These are phyloP conservation scores for Drosophila oshimai DNA, from an alignment of 1,140 invertebrate genomes.

Conservation along the genomic window DNA sequence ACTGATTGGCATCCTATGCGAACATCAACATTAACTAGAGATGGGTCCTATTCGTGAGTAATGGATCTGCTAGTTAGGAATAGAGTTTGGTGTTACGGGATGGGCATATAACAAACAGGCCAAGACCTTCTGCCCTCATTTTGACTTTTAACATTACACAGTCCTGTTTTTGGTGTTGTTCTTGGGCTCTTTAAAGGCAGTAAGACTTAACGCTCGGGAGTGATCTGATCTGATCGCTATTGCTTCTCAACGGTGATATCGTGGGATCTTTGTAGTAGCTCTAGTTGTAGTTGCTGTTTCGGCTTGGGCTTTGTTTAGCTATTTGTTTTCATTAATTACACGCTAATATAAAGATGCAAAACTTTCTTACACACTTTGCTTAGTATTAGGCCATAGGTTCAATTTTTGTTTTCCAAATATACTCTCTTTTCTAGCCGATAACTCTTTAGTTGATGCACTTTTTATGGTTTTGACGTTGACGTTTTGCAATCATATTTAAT, in stretches of 20 bases:
- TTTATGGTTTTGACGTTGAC: constrained; percentile 20
- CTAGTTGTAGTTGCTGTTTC: constrained; percentile 35
- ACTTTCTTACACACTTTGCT: constrained; percentile 71
- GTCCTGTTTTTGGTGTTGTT: constrained; percentile 13
- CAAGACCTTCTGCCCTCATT: neutral
- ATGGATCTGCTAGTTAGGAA: neutral
- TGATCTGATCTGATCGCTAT: neutral
- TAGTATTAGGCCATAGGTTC: constrained; percentile 67
- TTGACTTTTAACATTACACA: neutral
- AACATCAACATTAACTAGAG: constrained; percentile 66
- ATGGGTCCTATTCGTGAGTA: constrained; percentile 21
- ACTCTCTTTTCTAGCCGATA: constrained; percentile 12
- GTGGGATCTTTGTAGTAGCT: constrained; percentile 16
- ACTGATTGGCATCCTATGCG: constrained; percentile 68
- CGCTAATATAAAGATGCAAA: constrained; percentile 81
- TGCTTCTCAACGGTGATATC: constrained; percentile 20
- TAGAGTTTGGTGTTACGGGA: neutral
- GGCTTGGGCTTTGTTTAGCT: constrained; percentile 27
- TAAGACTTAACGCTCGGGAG: neutral
- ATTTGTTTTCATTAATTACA: constrained; percentile 58
- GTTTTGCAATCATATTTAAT: constrained; percentile 69
- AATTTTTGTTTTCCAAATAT: constrained; percentile 26
- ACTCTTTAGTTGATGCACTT: constrained; percentile 43
- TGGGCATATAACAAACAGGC: constrained; percentile 26
- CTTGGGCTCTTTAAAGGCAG: constrained; percentile 10